A percentile compares a stretch with the other conserved stretches of the same genome.
Conservation (phyloP, 2,888 invertebrate species). For the Aelia acuminata region DNA sequence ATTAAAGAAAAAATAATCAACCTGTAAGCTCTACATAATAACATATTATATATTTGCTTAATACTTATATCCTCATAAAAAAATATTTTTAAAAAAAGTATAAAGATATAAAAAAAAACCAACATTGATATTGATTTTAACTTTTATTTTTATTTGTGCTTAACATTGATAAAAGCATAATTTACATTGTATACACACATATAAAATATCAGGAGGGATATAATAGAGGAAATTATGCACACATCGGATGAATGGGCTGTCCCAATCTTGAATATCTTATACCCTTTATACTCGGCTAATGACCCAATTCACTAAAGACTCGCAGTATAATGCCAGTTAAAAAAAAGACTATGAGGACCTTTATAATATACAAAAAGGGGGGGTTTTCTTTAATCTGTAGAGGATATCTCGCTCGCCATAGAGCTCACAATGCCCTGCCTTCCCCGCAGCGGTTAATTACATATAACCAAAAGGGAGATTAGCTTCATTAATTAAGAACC, state of each 20-base stretch:
- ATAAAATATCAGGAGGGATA: conserved; percentile 38
- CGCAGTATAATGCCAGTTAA: conserved; percentile 44
- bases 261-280: conserved; percentile 43
- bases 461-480: conserved; percentile 47
- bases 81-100: neutral
- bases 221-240: conserved; percentile 46
- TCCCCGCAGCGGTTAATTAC: conserved; percentile 40
- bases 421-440: conserved; percentile 30
- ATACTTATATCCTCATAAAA: neutral
- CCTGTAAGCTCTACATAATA: neutral
- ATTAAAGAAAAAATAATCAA: too few relatives aligned
- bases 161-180: conserved; percentile 39
- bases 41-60: neutral
- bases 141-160: neutral
- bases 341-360: conserved; percentile 23
- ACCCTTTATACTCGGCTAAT: conserved; percentile 47
- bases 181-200: neutral
- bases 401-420: conserved; percentile 24
- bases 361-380: conserved; percentile 48
- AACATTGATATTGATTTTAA: neutral
- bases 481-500: conserved; percentile 43
- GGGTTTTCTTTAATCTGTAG: conserved; percentile 40
- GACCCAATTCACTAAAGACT: conserved; percentile 49
- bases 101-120: too few relatives aligned
- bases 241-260: conserved; percentile 35